A percentile compares a stretch with the other conserved stretches of the same genome.
Evolutionary conservation across 30 jellyfish, hydroid and myxozoan species (phyloP).

Genomic region (Hydra vulgaris): DNA sequence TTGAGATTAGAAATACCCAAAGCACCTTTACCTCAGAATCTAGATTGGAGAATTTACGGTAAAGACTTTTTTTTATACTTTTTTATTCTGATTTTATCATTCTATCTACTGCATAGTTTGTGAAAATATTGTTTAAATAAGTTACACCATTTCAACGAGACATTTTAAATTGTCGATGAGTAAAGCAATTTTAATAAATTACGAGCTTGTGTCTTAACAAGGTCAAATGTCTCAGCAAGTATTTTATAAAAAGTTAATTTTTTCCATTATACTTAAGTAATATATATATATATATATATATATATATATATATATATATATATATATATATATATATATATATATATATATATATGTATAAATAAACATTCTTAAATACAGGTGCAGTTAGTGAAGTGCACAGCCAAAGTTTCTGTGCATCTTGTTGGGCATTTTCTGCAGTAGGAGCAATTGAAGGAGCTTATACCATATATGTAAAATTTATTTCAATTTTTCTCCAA

Average conservation of each 20-base stretch:
- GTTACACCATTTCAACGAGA: background rate
- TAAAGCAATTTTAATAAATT: too few relatives aligned
- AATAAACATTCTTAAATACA: background rate
- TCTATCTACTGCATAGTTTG: background rate
- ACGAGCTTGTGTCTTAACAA: too few relatives aligned
- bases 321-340: too few relatives aligned
- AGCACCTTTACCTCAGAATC: constrained; percentile 44
- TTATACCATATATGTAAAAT: constrained; percentile 54
- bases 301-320: too few relatives aligned
- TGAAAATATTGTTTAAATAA: background rate
- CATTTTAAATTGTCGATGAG: too few relatives aligned
- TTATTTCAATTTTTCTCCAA: background rate
- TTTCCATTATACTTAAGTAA: too few relatives aligned
- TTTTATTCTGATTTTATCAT: too few relatives aligned
- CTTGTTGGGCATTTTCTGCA: constrained; percentile 94
- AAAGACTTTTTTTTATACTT: background rate
- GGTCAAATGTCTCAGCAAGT: too few relatives aligned
- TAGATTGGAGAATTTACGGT: constrained; percentile 94
- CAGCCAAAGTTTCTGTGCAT: constrained; percentile 88
- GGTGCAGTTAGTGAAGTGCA: constrained; percentile 86
- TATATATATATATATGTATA: too few relatives aligned
- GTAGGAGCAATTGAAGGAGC: constrained; percentile 87
- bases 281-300: too few relatives aligned
- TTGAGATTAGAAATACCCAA: constrained; percentile 27
- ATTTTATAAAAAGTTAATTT: too few relatives aligned